Evolutionary conservation across 2,113 vertebrate species (phyloP), one percentile per base, ranked within the genome.

Genomic region (Cyphomyrus discorhynchus): DNA sequence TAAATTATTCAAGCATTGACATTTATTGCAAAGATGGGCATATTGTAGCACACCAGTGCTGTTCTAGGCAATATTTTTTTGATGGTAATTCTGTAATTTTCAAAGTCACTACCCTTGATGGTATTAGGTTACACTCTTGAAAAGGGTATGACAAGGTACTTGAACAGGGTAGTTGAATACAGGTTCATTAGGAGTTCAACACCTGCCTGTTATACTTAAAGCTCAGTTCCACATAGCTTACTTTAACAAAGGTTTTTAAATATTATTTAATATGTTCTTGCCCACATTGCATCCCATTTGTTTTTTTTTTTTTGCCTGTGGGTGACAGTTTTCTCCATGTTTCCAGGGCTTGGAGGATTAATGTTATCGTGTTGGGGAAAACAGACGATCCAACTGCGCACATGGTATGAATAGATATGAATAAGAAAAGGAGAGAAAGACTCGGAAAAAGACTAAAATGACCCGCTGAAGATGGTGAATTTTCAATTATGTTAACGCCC

Each of bases 71-170:
- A 5, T 39, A 39, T 39, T 35, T 77, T 56, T 7, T 56, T 21
- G 19, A 80, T 80, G 31, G 74, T 80, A 80, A 19, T 15, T 80
- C 17, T 80, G 35, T 80, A 19, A 80, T 19, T 80, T 77, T 35
- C 35, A 42, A 80, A 80, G 74, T 80, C 74, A 80, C 74, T 80
- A 17, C 31, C 74, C 35, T 6, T 42, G 17, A 80, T 35, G 74
- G 74, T 80, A 80, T 80, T 42, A 80, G 74, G 74, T 80, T 80
- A 80, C 74, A 42, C 74, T 70, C n/a, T 70, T 80, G 74, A 80
- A 77, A 21, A 42, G 74, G 35, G 74, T 42, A 80, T 39, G 74
- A 70, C 74, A 80, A 42, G 35, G 74, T 35, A 42, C 74, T 80
- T 80, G 35, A 42, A 80, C 31, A 17, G 13, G 35, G 31, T 42